These are phyloP conservation scores for Romanomermis culicivorax DNA, from an alignment of 2,888 invertebrate genomes.

Conservation along the genomic window DNA sequence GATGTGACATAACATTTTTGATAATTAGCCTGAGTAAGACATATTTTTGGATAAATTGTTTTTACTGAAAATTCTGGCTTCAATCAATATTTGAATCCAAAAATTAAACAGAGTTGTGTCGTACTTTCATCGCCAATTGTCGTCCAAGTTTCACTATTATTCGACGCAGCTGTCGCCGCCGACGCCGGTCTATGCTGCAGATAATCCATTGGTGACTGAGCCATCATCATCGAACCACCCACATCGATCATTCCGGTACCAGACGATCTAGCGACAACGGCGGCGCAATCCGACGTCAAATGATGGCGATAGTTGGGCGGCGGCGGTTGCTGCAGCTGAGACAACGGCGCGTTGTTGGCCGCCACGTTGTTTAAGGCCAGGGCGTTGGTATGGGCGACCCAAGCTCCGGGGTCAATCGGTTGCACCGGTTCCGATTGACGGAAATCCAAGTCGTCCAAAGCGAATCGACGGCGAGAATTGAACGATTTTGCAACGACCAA, in stretches of 20 bases:
- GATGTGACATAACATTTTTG: too few species aligned
- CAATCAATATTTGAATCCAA: too few species aligned
- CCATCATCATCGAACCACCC: neutral
- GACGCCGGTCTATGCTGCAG: slow-evolving; percentile 36
- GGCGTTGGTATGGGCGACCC: slow-evolving; percentile 97
- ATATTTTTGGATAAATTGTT: too few species aligned
- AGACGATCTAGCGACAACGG: neutral
- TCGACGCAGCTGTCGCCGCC: slow-evolving; percentile 49
- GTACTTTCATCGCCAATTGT: too few species aligned
- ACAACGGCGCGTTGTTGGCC: neutral
- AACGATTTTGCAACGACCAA: slow-evolving; percentile 73
- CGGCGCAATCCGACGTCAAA: neutral
- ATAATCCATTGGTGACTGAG: neutral
- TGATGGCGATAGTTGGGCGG: too few species aligned
- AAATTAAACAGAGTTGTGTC: too few species aligned
- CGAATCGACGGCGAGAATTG: neutral
- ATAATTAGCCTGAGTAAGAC: too few species aligned
- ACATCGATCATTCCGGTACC: too few species aligned
- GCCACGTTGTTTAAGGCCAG: too few species aligned
- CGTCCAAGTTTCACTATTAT: slow-evolving; percentile 46
- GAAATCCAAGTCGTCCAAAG: slow-evolving; percentile 29
- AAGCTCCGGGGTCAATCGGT: slow-evolving; percentile 97
- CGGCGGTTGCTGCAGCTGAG: too few species aligned
- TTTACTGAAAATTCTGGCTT: too few species aligned
- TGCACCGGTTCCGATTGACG: slow-evolving; percentile 89